A percentile compares a stretch with the other conserved stretches of the same genome.
Evolutionary conservation across 92 coral and sea anemone species (phyloP).

Genomic region (Nematostella vectensis): DNA sequence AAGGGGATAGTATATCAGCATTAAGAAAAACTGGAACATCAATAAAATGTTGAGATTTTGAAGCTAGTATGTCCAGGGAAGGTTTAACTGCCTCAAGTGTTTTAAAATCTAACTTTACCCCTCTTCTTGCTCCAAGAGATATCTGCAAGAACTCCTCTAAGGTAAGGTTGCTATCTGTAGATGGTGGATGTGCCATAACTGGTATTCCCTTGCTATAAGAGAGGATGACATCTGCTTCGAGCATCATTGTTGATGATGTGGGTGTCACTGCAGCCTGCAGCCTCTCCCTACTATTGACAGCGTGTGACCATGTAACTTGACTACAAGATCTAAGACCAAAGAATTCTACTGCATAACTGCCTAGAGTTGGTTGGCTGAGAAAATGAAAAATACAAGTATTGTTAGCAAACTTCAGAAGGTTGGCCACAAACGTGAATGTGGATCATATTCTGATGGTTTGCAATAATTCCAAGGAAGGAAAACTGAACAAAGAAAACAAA

Average conservation of each 20-base stretch:
- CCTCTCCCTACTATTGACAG: slow-evolving; percentile 56
- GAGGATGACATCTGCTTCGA: slow-evolving; percentile 80
- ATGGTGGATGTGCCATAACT: slow-evolving; percentile 94
- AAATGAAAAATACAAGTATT: not conserved
- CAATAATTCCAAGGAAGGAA: too few relatives aligned
- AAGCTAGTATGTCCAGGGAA: slow-evolving; percentile 43
- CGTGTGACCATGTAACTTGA: slow-evolving; percentile 83
- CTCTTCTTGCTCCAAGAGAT: slow-evolving; percentile 53
- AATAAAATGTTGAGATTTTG: slow-evolving; percentile 13
- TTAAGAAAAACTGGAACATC: slow-evolving; percentile 64
- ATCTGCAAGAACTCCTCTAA: slow-evolving; percentile 47
- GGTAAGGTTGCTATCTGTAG: slow-evolving; percentile 67
- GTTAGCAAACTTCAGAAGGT: too few relatives aligned
- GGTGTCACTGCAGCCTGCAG: slow-evolving; percentile 43
- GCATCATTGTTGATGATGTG: slow-evolving; percentile 46
- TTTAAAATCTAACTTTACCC: slow-evolving; percentile 82
- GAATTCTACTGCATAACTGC: not conserved
- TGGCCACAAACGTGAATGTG: too few relatives aligned
- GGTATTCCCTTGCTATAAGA: slow-evolving; percentile 46
- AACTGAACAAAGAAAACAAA: too few relatives aligned
- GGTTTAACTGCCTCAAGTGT: slow-evolving; percentile 58
- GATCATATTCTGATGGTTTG: too few relatives aligned
- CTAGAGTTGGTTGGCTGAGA: not conserved
- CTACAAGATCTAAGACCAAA: not conserved
- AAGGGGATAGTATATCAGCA: slow-evolving; percentile 77